Percentiles rank a stretch among this genome's conserved stretches.
Evolutionary conservation across 2,888 invertebrate species (phyloP).

Genomic region (Abscondita cerata): DNA sequence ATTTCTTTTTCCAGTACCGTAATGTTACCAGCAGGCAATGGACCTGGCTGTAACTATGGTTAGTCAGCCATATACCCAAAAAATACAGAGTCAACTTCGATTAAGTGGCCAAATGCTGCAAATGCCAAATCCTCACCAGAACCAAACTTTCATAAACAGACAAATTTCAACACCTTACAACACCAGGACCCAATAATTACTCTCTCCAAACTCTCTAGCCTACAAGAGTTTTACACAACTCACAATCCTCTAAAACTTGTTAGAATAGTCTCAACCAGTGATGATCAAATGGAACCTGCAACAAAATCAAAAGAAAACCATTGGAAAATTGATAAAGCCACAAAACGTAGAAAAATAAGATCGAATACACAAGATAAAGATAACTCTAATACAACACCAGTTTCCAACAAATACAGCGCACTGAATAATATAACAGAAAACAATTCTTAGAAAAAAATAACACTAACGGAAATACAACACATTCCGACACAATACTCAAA

Average conservation of each 20-base stretch:
- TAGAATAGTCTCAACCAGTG: conserved; percentile 13
- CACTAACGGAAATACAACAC: background rate
- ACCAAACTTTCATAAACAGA: too few species aligned
- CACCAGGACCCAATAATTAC: conserved; percentile 1
- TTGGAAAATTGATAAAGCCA: conserved; percentile 12
- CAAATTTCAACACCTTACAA: conserved; percentile 3
- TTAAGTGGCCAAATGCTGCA: background rate
- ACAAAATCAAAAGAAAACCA: conserved; percentile 12
- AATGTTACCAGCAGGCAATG: too few species aligned
- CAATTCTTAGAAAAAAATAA: conserved; percentile 6
- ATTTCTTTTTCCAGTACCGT: too few species aligned
- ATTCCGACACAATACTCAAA: too few species aligned
- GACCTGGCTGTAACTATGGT: too few species aligned
- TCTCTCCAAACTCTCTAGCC: background rate
- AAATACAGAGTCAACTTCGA: conserved; percentile 7
- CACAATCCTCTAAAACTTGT: conserved; percentile 11
- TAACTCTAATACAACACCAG: background rate
- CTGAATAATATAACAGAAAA: conserved; percentile 6
- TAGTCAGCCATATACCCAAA: conserved; percentile 8
- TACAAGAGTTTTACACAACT: conserved; percentile 1
- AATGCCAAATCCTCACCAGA: too few species aligned
- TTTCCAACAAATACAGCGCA: conserved; percentile 14
- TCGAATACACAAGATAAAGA: background rate
- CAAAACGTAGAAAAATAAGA: conserved; percentile 19
- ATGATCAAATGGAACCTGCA: conserved; percentile 4